Evolutionary conservation across 2,797 vertebrate species (phyloP).

Genomic region (Anguilla obscura): DNA sequence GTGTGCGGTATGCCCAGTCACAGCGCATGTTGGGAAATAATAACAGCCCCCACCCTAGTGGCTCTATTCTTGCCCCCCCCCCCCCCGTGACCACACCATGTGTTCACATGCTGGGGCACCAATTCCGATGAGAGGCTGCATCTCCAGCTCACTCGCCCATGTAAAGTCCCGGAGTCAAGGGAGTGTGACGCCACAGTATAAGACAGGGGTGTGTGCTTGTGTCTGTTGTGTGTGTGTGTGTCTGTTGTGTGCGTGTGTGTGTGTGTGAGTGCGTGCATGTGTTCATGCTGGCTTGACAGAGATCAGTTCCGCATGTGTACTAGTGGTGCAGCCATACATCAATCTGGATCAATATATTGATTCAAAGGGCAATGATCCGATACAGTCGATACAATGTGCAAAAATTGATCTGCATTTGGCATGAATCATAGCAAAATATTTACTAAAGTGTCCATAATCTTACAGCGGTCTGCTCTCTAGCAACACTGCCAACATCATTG

Average conservation of each 20-base stretch:
- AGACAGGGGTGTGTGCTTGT: background rate
- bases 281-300: background rate
- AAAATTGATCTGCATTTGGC: too few species aligned
- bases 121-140: conserved; percentile 22
- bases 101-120: conserved; percentile 30
- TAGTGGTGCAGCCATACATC: too few species aligned
- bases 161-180: background rate
- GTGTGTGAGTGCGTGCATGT: background rate
- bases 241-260: background rate
- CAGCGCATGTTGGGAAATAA: conserved; percentile 39
- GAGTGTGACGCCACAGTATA: background rate
- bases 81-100: background rate
- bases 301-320: background rate
- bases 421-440: too few species aligned
- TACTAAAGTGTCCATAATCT: too few species aligned
- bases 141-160: conserved; percentile 16
- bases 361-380: too few species aligned
- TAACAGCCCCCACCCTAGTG: conserved; percentile 38
- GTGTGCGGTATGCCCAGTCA: conserved; percentile 39
- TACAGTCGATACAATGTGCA: too few species aligned
- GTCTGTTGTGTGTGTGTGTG: background rate
- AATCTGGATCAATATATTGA: too few species aligned
- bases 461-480: too few species aligned
- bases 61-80: conserved; percentile 25
- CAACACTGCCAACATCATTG: too few species aligned